Evolutionary conservation across 2,888 invertebrate species (phyloP).

Genomic region (Sinotaia quadrata): DNA sequence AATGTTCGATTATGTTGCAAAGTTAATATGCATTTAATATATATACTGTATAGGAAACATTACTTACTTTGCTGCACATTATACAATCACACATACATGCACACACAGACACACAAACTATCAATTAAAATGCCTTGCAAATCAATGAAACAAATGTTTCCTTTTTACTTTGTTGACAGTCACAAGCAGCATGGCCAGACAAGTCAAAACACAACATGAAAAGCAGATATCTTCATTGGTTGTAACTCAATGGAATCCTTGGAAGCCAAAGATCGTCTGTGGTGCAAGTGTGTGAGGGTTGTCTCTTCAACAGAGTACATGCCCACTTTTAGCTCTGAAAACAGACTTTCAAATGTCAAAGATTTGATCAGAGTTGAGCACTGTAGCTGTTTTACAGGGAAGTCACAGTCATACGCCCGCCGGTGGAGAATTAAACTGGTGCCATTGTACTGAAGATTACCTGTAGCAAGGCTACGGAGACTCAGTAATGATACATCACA

Average conservation of each 20-base stretch:
- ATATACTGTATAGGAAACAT: no score
- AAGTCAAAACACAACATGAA: constrained; percentile 30
- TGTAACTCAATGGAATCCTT: constrained; percentile 42
- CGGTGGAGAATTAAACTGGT: constrained; percentile 62
- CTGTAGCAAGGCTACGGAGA: constrained; percentile 53
- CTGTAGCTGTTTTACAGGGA: constrained; percentile 40
- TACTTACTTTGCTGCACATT: no score
- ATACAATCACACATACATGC: no score
- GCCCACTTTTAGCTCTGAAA: constrained; percentile 43
- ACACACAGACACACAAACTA: no score
- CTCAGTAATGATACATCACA: constrained; percentile 59
- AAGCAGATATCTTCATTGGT: constrained; percentile 56
- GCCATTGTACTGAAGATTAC: constrained; percentile 54
- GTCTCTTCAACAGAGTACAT: constrained; percentile 47
- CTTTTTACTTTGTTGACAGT: no score
- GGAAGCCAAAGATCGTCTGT: constrained; percentile 39
- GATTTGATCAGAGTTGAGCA: constrained; percentile 40
- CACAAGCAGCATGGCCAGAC: no score
- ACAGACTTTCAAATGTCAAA: constrained; percentile 41
- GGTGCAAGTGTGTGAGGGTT: constrained; percentile 53
- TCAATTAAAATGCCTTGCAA: no score
- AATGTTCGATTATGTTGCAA: no score
- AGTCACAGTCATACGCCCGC: constrained; percentile 57
- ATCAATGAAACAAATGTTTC: no score
- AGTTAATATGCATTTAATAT: no score